Conservation (phyloP, 2,888 invertebrate species). For the Hedya salicella region DNA sequence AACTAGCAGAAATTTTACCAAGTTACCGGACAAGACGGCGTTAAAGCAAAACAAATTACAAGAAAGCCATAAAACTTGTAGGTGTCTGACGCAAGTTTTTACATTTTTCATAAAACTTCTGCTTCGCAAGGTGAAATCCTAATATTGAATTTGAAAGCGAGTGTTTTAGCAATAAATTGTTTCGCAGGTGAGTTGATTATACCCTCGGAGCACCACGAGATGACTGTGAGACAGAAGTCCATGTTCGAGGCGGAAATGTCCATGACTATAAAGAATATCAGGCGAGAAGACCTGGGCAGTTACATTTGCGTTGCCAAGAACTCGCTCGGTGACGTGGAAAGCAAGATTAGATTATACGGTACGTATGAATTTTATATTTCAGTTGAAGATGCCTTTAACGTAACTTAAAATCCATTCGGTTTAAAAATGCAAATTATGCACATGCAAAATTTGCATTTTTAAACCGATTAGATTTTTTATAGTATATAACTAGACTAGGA, state of each 20-base stretch:
- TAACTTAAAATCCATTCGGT: neutral
- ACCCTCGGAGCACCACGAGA: slow-evolving; percentile 92
- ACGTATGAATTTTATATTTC: slow-evolving; percentile 44
- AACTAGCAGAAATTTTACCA: slow-evolving; percentile 62
- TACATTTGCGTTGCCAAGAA: slow-evolving; percentile 95
- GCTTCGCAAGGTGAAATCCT: slow-evolving; percentile 78
- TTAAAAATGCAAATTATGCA: too few species aligned
- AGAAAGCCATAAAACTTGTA: slow-evolving; percentile 80
- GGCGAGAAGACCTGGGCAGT: slow-evolving; percentile 91
- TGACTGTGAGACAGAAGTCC: slow-evolving; percentile 89
- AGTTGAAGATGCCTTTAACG: neutral
- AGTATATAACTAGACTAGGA: too few species aligned
- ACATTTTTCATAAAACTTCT: slow-evolving; percentile 84
- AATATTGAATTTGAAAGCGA: slow-evolving; percentile 82
- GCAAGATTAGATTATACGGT: slow-evolving; percentile 96
- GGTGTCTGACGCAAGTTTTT: slow-evolving; percentile 81
- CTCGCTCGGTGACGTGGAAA: slow-evolving; percentile 94
- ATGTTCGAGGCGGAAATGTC: slow-evolving; percentile 94
- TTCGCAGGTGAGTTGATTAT: slow-evolving; percentile 92
- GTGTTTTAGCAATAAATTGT: slow-evolving; percentile 76
- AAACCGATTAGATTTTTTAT: too few species aligned
- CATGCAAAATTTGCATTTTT: too few species aligned
- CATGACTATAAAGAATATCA: slow-evolving; percentile 91
- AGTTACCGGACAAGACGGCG: slow-evolving; percentile 67
- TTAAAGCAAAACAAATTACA: slow-evolving; percentile 82